Evolutionary conservation across 2,113 vertebrate species (phyloP).

Genomic region (Pitta sordida): DNA sequence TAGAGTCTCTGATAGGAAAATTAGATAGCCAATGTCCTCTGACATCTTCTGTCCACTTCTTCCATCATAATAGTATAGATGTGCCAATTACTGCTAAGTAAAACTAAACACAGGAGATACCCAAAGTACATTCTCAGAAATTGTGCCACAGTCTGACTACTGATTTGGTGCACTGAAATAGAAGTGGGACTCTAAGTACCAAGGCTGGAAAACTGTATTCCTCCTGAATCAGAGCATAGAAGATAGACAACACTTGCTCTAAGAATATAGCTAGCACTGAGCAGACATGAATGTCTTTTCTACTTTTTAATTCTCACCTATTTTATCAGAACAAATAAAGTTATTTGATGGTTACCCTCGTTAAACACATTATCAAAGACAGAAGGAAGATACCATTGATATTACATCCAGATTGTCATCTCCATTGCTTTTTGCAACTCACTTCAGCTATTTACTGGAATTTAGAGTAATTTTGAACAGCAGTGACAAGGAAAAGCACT

Average conservation of each 20-base stretch:
- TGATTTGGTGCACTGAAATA: background rate
- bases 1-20: background rate
- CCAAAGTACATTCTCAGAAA: background rate
- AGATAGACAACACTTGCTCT: background rate
- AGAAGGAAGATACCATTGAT: background rate
- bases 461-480: background rate
- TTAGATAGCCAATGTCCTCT: background rate
- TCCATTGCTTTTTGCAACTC: background rate
- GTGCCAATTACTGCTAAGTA: background rate
- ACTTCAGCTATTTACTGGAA: background rate
- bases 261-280: background rate
- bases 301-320: background rate
- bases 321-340: background rate
- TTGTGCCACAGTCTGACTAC: background rate
- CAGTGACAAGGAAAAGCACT: background rate
- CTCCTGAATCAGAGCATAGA: background rate
- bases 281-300: background rate
- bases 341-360: background rate
- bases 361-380: background rate
- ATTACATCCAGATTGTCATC: background rate
- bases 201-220: background rate
- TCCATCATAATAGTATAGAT: background rate
- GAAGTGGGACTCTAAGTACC: background rate
- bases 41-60: background rate
- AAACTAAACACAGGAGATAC: background rate